Percentiles rank a stretch among this genome's conserved stretches.
Conservation (phyloP, 2,888 invertebrate species). For the Morpho achilles region DNA sequence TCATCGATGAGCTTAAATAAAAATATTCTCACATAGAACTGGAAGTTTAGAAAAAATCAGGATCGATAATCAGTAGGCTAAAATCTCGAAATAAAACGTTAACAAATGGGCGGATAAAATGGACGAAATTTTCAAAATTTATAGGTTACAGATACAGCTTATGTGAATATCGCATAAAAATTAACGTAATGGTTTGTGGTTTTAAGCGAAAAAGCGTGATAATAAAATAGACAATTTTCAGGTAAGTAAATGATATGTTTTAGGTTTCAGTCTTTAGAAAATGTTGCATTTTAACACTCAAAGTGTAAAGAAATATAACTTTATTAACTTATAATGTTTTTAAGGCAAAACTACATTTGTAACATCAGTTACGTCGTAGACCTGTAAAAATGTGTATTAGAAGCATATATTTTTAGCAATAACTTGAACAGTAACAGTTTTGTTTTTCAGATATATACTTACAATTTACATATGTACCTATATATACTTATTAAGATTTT, state of each 20-base stretch:
- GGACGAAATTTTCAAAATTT: constrained; percentile 29
- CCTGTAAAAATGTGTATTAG: no score
- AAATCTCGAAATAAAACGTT: constrained; percentile 6
- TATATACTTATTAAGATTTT: neutral
- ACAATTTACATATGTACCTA: neutral
- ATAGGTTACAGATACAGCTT: constrained; percentile 16
- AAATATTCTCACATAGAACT: no score
- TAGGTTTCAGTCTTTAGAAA: constrained; percentile 59
- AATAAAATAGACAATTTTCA: constrained; percentile 34
- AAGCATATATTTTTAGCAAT: no score
- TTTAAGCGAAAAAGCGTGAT: constrained; percentile 15
- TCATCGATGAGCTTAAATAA: no score
- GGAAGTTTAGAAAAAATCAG: no score
- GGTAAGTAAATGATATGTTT: constrained; percentile 60
- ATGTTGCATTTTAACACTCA: constrained; percentile 34
- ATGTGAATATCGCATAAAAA: neutral
- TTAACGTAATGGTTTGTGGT: neutral
- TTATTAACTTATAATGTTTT: neutral
- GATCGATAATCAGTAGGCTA: no score
- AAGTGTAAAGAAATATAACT: constrained; percentile 4
- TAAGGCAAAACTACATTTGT: no score
- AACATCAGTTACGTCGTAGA: no score
- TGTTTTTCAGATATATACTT: neutral
- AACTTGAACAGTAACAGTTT: no score
- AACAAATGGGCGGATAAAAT: constrained; percentile 28